These are phyloP conservation scores for Gallirallus australis DNA, from an alignment of 2,797 vertebrate genomes.

Conservation along the genomic window DNA sequence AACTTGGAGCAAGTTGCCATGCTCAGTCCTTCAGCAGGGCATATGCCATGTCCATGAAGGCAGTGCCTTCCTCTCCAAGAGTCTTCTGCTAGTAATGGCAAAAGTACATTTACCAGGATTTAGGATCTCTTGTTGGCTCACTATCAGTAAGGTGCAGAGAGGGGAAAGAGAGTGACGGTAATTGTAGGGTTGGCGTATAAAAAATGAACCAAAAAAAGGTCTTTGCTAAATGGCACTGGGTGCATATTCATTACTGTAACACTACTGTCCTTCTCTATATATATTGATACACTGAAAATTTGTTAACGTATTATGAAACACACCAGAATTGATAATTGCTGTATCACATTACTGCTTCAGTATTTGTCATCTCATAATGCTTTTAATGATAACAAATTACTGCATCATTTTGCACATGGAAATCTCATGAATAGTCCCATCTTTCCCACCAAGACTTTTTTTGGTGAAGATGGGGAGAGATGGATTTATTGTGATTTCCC, in stretches of 20 bases:
- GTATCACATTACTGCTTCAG: background rate
- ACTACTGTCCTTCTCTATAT: background rate
- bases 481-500: no score
- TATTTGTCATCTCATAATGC: background rate
- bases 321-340: background rate
- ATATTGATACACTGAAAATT: background rate
- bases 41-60: rapidly evolving
- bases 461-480: background rate
- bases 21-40: background rate
- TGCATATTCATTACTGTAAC: background rate
- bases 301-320: background rate
- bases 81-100: background rate
- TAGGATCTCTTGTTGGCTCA: background rate
- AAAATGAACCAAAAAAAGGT: background rate
- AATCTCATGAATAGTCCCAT: background rate
- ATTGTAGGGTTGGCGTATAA: background rate
- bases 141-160: background rate
- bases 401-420: rapidly evolving
- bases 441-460: background rate
- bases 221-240: background rate
- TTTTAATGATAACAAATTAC: background rate
- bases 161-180: background rate
- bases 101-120: background rate
- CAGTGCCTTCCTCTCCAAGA: background rate
- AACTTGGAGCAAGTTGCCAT: rapidly evolving